A percentile compares a stretch with the other conserved stretches of the same genome.
phyloP scores from a whole-genome alignment of 2,113 vertebrate species.

The Vidua macroura region DNA sequence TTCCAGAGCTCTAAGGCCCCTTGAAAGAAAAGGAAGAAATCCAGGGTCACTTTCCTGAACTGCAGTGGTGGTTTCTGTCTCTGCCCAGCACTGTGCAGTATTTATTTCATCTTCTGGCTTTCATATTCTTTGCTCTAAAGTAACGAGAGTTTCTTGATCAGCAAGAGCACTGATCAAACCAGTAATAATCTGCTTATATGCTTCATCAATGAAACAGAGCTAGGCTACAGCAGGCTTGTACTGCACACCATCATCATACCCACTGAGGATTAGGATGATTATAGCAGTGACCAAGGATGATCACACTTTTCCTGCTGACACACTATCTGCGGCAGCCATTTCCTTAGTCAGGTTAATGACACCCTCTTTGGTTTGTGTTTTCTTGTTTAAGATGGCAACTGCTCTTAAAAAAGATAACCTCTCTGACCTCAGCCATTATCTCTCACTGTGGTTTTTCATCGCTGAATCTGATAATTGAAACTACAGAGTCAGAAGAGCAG shows the following conservation, averaged over 20 bases:
- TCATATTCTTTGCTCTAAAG: not conserved
- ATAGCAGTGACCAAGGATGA: not conserved
- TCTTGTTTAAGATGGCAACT: not conserved
- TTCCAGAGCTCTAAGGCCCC: not conserved
- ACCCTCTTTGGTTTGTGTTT: not conserved
- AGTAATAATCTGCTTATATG: conserved; percentile 11
- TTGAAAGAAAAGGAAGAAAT: not conserved
- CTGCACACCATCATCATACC: not conserved
- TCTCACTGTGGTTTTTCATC: not conserved
- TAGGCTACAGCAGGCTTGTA: not conserved
- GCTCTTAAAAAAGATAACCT: not conserved
- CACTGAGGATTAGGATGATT: not conserved
- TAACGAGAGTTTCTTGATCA: not conserved
- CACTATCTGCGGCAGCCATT: not conserved
- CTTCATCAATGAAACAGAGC: not conserved
- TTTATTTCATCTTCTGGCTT: conserved; percentile 1
- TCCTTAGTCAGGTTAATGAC: not conserved
- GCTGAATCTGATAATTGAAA: conserved; percentile 13
- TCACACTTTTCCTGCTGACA: not conserved
- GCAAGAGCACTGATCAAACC: not conserved
- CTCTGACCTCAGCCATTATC: conserved; percentile 11
- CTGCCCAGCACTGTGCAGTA: not conserved
- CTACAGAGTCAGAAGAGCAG: not conserved
- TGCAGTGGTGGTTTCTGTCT: not conserved
- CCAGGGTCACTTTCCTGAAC: not conserved